Percentiles rank a stretch among this genome's conserved stretches.
Evolutionary conservation across 2,797 vertebrate genomes (phyloP).

Genomic region (Eidolon dupreanum): DNA sequence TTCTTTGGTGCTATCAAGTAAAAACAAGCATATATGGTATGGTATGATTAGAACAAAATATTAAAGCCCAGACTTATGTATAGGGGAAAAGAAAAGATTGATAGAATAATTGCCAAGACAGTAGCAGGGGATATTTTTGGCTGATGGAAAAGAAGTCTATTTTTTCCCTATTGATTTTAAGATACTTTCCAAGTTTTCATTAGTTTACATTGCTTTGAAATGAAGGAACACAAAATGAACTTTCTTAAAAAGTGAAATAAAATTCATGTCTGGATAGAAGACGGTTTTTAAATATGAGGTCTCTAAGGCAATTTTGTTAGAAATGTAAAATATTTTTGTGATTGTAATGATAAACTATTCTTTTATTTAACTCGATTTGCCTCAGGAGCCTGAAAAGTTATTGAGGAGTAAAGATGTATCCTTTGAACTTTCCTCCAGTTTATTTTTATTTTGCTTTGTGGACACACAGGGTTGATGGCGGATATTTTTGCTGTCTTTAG

Average conservation of each 20-base stretch:
- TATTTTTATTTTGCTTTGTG: not conserved
- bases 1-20: not conserved
- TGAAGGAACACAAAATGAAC: not conserved
- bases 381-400: not conserved
- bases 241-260: slow-evolving; percentile 15
- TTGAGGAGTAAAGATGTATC: not conserved
- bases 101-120: not conserved
- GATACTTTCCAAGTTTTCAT: not conserved
- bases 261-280: not conserved
- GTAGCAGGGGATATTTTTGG: not conserved
- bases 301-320: not conserved
- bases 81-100: no score
- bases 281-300: not conserved
- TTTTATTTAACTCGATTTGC: not conserved
- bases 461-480: no score
- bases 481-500: not conserved
- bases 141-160: not conserved
- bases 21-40: not conserved
- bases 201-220: not conserved
- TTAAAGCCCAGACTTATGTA: not conserved
- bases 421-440: not conserved
- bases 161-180: not conserved
- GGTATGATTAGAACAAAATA: not conserved
- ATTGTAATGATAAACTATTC: not conserved
- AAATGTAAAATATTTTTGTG: not conserved